Conservation (phyloP, 2,888 invertebrate species). For the Marasmarcha lunaedactyla region DNA sequence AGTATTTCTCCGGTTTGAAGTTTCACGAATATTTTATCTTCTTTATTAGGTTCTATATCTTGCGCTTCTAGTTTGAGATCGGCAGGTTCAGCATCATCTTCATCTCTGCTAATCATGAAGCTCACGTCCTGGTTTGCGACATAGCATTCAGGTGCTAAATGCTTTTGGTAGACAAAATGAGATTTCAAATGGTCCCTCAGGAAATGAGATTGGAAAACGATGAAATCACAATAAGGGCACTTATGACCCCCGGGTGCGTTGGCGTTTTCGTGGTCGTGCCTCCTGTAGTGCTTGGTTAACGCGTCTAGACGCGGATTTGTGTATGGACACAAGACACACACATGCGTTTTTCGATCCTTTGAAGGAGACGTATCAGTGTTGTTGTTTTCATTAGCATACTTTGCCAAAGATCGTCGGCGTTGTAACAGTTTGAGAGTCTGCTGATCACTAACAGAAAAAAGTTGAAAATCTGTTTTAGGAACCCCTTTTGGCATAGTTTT, state of each 20-base stretch:
- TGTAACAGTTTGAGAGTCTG: constrained; percentile 73
- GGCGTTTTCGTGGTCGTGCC: constrained; percentile 74
- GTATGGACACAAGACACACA: constrained; percentile 86
- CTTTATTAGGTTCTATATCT: constrained; percentile 34
- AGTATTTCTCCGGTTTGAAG: constrained; percentile 51
- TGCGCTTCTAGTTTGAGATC: constrained; percentile 44
- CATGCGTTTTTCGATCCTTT: constrained; percentile 73
- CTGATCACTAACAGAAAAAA: constrained; percentile 72
- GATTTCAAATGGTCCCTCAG: constrained; percentile 83
- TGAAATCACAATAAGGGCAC: constrained; percentile 87
- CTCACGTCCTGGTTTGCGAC: constrained; percentile 72
- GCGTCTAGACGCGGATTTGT: constrained; percentile 79
- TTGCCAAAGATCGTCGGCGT: constrained; percentile 56
- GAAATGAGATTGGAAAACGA: constrained; percentile 79
- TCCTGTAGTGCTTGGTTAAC: constrained; percentile 79
- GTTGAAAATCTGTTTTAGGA: constrained; percentile 58
- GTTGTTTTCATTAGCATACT: constrained; percentile 37
- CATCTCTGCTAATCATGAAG: constrained; percentile 62
- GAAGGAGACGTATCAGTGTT: constrained; percentile 44
- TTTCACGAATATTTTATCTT: constrained; percentile 51
- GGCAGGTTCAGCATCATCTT: constrained; percentile 38
- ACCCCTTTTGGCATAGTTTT: constrained; percentile 57
- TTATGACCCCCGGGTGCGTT: constrained; percentile 70
- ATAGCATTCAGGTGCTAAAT: constrained; percentile 69
- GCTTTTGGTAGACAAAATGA: constrained; percentile 76